These are phyloP conservation scores for Corydoras maculifer DNA, from an alignment of 2,113 vertebrate genomes.

Conservation along the genomic window DNA sequence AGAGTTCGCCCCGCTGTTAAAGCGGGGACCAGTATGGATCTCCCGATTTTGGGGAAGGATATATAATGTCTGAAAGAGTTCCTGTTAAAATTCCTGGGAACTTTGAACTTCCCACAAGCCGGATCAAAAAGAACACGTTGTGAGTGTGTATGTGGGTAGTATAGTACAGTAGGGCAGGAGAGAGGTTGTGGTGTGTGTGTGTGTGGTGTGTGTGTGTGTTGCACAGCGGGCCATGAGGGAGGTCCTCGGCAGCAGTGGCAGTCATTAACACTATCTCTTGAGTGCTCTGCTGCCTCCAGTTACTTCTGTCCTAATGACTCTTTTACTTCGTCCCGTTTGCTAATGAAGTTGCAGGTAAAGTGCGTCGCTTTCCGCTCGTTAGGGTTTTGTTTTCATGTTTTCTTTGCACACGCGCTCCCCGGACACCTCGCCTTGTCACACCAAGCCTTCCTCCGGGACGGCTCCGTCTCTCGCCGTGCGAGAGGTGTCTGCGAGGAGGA, in stretches of 20 bases:
- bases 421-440: constrained; percentile 16
- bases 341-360: constrained; percentile 49
- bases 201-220: constrained; percentile 5
- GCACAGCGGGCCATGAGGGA: constrained; percentile 30
- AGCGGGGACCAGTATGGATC: too few relatives aligned
- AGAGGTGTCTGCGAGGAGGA: constrained; percentile 21
- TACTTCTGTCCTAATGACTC: constrained; percentile 34
- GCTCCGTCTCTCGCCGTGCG: constrained; percentile 10
- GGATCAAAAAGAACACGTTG: too few relatives aligned
- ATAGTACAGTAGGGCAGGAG: background rate
- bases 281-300: constrained; percentile 30
- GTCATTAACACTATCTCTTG: constrained; percentile 40
- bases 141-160: too few relatives aligned
- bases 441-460: constrained; percentile 32
- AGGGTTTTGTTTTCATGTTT: constrained; percentile 41
- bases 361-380: constrained; percentile 29
- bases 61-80: too few relatives aligned
- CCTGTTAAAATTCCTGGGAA: too few relatives aligned
- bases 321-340: constrained; percentile 17
- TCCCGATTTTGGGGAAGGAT: too few relatives aligned
- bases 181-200: background rate
- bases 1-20: too few relatives aligned
- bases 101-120: too few relatives aligned
- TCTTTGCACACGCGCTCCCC: constrained; percentile 23
- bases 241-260: constrained; percentile 30